Conservation (phyloP, 2,888 invertebrate species). For the Parnassius mnemosyne region DNA sequence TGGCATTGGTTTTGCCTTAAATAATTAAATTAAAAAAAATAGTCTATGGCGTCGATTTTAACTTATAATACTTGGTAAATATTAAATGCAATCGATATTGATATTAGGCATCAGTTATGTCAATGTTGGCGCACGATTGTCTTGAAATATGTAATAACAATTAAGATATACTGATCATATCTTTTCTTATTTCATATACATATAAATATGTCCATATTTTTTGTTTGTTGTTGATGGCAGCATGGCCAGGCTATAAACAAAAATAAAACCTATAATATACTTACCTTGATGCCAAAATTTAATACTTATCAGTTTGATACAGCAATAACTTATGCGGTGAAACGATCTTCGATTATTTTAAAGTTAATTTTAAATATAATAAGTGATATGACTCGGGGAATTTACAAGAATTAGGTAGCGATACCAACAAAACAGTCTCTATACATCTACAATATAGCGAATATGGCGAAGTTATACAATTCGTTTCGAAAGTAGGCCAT, state of each 20-base stretch:
- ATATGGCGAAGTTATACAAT: conserved; percentile 37
- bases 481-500: conserved; percentile 56
- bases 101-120: too few relatives aligned
- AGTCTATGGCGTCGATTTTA: neutral
- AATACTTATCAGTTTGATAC: neutral
- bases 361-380: conserved; percentile 48
- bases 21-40: conserved; percentile 8
- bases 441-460: conserved; percentile 37
- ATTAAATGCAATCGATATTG: neutral
- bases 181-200: too few relatives aligned
- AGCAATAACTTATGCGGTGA: neutral
- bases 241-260: too few relatives aligned
- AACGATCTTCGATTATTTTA: conserved; percentile 60
- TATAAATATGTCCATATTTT: too few relatives aligned
- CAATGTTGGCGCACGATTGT: too few relatives aligned
- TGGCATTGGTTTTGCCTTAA: conserved; percentile 5
- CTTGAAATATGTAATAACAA: too few relatives aligned
- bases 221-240: too few relatives aligned
- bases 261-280: neutral
- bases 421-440: conserved; percentile 35
- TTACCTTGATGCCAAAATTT: neutral
- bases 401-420: conserved; percentile 49
- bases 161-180: too few relatives aligned
- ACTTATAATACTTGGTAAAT: neutral
- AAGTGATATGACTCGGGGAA: conserved; percentile 73